phyloP scores from a whole-genome alignment of 2,888 invertebrate species.

The Morinoia aosen region DNA sequence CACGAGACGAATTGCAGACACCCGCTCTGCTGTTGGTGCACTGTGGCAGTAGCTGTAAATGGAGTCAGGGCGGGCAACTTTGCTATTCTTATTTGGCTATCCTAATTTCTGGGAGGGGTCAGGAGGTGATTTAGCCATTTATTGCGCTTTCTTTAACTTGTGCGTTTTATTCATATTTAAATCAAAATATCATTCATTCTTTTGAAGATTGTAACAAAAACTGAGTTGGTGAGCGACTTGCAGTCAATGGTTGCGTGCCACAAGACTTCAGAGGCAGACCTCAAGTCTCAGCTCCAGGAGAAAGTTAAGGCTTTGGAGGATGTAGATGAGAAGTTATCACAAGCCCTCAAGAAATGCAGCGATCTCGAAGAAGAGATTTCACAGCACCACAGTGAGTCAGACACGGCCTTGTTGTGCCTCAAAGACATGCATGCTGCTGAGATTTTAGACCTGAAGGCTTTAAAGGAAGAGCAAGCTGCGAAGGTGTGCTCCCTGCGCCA shows the following conservation, averaged over 20 bases:
- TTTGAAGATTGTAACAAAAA: not conserved
- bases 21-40: no score
- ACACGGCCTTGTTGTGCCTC: slow-evolving; percentile 15
- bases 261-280: slow-evolving; percentile 13
- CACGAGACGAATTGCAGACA: no score
- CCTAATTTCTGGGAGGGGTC: no score
- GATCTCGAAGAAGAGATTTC: not conserved
- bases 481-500: not conserved
- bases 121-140: not conserved
- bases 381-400: not conserved
- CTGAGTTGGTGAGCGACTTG: not conserved
- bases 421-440: slow-evolving; percentile 44
- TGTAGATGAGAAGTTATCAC: not conserved
- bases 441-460: not conserved
- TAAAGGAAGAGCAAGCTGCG: not conserved
- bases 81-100: no score
- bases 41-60: no score
- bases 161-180: not conserved
- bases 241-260: not conserved
- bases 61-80: no score
- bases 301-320: not conserved
- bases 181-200: not conserved
- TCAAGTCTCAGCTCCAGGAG: not conserved
- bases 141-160: no score
- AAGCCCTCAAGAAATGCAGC: not conserved